These are phyloP conservation scores for Rhyacophila evoluta DNA, from an alignment of 2,888 invertebrate genomes.

Conservation along the genomic window DNA sequence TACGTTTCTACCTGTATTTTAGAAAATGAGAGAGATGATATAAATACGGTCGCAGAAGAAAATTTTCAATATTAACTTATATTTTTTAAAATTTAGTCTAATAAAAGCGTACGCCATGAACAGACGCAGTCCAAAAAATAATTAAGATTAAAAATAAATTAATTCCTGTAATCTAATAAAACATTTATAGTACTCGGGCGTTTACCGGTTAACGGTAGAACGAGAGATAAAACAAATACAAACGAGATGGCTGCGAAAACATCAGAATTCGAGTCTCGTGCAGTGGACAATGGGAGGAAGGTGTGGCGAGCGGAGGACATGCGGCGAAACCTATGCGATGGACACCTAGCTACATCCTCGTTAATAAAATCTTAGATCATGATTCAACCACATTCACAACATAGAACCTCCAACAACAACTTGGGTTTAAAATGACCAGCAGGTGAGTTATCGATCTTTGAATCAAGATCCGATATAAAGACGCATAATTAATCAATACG, in stretches of 20 bases:
- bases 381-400: neutral
- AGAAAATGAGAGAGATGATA: no score
- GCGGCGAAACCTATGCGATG: neutral
- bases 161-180: neutral
- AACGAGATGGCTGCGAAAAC: conserved; percentile 6
- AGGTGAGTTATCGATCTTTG: neutral
- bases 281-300: conserved; percentile 26
- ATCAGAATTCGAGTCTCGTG: conserved; percentile 25
- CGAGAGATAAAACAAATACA: neutral
- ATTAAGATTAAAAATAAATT: no score
- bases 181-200: neutral
- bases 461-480: no score
- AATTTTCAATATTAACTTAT: no score
- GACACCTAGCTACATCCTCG: conserved; percentile 14
- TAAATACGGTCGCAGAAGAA: no score
- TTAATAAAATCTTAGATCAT: neutral
- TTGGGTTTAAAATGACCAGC: neutral
- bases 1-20: no score
- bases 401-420: neutral
- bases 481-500: no score
- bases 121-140: no score
- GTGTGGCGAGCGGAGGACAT: conserved; percentile 11
- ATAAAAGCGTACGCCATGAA: no score
- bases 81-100: no score
- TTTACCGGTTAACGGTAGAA: neutral